Evolutionary conservation across 2,888 invertebrate genomes (phyloP).

Genomic region (Ophion obscuratus): DNA sequence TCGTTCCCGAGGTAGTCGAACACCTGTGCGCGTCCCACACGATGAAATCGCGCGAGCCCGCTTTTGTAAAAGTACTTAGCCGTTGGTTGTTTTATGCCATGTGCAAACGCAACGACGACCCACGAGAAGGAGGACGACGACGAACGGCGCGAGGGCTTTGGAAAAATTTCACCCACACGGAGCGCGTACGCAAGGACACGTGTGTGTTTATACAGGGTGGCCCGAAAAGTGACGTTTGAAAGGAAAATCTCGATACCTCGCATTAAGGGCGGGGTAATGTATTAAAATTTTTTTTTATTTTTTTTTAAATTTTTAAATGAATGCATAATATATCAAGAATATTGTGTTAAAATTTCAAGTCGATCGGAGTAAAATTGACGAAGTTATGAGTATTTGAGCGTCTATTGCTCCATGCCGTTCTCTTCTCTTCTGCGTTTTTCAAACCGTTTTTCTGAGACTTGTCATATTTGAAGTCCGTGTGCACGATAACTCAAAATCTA

Average conservation of each 20-base stretch:
- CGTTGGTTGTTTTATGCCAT: constrained; percentile 16
- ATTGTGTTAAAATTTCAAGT: too few relatives aligned
- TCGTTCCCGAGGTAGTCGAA: constrained; percentile 69
- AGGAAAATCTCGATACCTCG: neutral
- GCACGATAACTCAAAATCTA: too few relatives aligned
- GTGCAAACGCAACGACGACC: constrained; percentile 41
- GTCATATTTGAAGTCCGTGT: too few relatives aligned
- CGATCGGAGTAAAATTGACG: too few relatives aligned
- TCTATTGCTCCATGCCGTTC: too few relatives aligned
- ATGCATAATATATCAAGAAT: too few relatives aligned
- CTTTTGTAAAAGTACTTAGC: constrained; percentile 44
- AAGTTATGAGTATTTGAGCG: too few relatives aligned
- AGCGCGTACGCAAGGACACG: neutral
- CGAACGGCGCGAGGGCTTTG: neutral
- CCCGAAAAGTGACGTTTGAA: neutral
- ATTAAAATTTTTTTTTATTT: too few relatives aligned
- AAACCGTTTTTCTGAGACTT: too few relatives aligned
- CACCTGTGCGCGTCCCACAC: constrained; percentile 81
- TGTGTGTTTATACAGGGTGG: neutral
- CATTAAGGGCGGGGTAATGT: too few relatives aligned
- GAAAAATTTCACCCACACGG: neutral
- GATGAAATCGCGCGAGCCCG: constrained; percentile 64
- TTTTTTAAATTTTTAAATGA: too few relatives aligned
- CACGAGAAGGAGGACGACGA: constrained; percentile 10
- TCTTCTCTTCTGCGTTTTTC: too few relatives aligned